These are phyloP conservation scores for Tyto alba DNA, from an alignment of 2,113 vertebrate genomes.

Conservation along the genomic window DNA sequence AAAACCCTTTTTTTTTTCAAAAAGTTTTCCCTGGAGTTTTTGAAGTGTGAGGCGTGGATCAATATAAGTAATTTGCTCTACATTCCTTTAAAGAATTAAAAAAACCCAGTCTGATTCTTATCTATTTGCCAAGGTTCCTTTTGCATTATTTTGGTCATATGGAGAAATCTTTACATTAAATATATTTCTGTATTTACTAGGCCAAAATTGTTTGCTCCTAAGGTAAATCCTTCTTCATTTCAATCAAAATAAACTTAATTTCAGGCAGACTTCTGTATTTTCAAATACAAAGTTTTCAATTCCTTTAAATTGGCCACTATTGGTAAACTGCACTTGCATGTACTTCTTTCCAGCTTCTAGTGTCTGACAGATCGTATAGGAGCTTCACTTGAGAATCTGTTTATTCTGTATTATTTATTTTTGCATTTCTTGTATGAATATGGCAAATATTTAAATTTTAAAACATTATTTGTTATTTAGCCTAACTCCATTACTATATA, in stretches of 20 bases:
- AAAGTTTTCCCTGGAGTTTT: not conserved
- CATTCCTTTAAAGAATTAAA: not conserved
- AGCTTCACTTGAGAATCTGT: not conserved
- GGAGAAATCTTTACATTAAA: not conserved
- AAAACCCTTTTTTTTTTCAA: not conserved
- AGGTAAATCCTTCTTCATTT: not conserved
- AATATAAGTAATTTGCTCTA: not conserved
- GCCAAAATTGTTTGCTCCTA: not conserved
- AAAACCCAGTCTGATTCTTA: not conserved
- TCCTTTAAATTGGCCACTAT: not conserved
- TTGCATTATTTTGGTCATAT: not conserved
- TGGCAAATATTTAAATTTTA: not conserved
- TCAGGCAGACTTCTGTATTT: not conserved
- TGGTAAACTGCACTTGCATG: not conserved
- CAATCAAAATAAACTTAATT: not conserved
- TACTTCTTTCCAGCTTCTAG: not conserved
- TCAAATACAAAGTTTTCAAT: not conserved
- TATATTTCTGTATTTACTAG: not conserved
- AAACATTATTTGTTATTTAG: not conserved
- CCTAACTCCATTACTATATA: not conserved
- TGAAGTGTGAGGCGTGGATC: not conserved
- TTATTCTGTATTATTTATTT: not conserved
- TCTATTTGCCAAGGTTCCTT: not conserved
- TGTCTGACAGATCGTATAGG: not conserved
- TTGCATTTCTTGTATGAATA: not conserved